A percentile compares a stretch with the other conserved stretches of the same genome.
Evolutionary conservation across 2,888 invertebrate species (phyloP).

Genomic region (Limnephilus marmoratus): DNA sequence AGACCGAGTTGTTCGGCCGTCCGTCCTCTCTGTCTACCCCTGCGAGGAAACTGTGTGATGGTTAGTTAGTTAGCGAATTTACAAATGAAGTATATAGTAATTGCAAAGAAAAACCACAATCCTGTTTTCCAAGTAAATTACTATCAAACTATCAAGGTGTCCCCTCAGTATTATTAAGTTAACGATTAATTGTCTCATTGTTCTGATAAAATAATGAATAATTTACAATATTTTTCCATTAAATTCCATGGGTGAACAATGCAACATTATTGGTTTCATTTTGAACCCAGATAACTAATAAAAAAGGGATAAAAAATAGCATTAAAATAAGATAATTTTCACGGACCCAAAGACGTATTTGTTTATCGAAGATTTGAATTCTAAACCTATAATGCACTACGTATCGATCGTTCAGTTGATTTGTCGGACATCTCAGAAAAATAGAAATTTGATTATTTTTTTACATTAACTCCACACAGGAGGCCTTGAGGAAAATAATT

Average conservation of each 20-base stretch:
- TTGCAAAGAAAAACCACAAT: not conserved
- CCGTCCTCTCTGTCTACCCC: too few relatives aligned
- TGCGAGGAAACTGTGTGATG: too few relatives aligned
- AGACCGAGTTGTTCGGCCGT: too few relatives aligned
- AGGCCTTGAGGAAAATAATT: too few relatives aligned
- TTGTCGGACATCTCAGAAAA: too few relatives aligned
- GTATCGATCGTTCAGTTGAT: too few relatives aligned
- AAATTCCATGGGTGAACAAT: not conserved
- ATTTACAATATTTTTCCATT: not conserved
- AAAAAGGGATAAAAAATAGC: not conserved
- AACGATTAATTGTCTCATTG: not conserved
- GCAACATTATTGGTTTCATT: too few relatives aligned
- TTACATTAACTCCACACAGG: too few relatives aligned
- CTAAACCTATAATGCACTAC: too few relatives aligned
- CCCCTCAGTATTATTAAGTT: not conserved
- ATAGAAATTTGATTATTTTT: too few relatives aligned
- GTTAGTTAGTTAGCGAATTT: too few relatives aligned
- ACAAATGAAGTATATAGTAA: too few relatives aligned
- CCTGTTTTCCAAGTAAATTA: not conserved
- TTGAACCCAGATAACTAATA: not conserved
- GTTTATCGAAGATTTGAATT: not conserved
- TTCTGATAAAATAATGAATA: not conserved
- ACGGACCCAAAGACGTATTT: not conserved
- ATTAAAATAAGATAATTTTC: not conserved
- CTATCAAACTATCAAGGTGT: not conserved